Percentiles rank a stretch among this genome's conserved stretches.
Conservation (phyloP, 35 echinoderm and acorn worm genomes). For the Apostichopus japonicus region DNA sequence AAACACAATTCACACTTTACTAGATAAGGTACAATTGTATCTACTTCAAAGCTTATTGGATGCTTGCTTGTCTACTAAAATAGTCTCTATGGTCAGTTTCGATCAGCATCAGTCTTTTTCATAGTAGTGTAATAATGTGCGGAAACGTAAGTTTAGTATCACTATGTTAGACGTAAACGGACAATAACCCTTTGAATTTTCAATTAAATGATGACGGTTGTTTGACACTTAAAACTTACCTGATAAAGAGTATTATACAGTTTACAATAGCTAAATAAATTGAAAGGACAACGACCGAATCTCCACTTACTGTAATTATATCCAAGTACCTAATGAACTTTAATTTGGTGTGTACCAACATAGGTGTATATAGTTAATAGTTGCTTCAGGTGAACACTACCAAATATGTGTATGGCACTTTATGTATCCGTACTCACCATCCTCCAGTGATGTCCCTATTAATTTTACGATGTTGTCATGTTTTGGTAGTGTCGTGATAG, state of each 20-base stretch:
- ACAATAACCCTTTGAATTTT: neutral
- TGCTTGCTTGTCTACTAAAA: no score
- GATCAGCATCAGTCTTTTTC: neutral
- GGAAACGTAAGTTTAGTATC: no score
- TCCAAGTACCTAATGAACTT: no score
- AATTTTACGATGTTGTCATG: slow-evolving; percentile 38
- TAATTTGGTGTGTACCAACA: neutral
- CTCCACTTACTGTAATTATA: no score
- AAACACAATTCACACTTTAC: neutral
- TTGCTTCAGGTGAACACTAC: neutral
- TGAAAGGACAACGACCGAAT: no score
- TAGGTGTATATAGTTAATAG: no score
- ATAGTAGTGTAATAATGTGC: no score
- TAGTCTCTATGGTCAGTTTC: neutral
- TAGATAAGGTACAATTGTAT: neutral
- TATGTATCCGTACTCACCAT: neutral
- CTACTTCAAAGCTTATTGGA: neutral
- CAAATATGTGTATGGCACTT: neutral
- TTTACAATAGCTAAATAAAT: no score
- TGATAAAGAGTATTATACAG: no score
- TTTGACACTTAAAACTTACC: no score
- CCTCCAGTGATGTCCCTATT: neutral
- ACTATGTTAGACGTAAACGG: neutral
- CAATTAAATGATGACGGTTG: neutral
- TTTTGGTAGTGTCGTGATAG: neutral